Base-by-base conservation (phyloP, 1,140 invertebrate genomes). In the Proctacanthus coquilletti region DNA sequence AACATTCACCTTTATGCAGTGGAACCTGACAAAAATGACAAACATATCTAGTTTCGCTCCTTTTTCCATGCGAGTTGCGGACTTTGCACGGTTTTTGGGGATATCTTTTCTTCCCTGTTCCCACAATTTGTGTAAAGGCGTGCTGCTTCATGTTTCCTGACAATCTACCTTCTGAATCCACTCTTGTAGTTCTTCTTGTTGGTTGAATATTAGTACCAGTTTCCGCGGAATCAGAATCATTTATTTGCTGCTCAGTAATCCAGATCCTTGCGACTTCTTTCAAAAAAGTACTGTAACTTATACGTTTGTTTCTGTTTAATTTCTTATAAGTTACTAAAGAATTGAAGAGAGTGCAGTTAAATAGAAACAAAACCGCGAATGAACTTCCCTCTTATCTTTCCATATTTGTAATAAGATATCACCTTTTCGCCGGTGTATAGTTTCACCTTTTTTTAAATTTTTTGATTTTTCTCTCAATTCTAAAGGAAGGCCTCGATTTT, bases 241-340 rank as follows among this genome's bases (percentile, higher is more conserved):
- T 25, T 25, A 25, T n/a, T 25, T 25, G 23, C 23, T 25, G 23
- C 23, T 25, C 23, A 25, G 23, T 25, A 25, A 25, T 25, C 23
- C 23, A 25, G 23, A 25, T 25, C 23, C 23, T 25, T 25, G 23
- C 23, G 6, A 25, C 23, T 25, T 25, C 23, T 25, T 25, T 25
- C 23, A 6, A 25, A 25, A 25, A 8, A 25, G 23, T 25, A 25
- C 23, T 25, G 23, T 25, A n/a, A n/a, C n/a, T n/a, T n/a, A 25
- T 25, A n/a, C n/a, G 23, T 25, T 25, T 25, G 23, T 25, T 25
- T 25, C 23, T 25, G 23, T 25, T 25, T 25, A 25, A 25, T 25
- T 25, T 25, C 23, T 8, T 25, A 25, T 25, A 25, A 25, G n/a
- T 25, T 25, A 25, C 23, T 8, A 25, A 8, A n/a, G n/a, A 25